Percentiles rank a stretch among this genome's conserved stretches.
Conservation (phyloP, 2,797 vertebrate species). For the Microctenopoma stevenorrisi region DNA sequence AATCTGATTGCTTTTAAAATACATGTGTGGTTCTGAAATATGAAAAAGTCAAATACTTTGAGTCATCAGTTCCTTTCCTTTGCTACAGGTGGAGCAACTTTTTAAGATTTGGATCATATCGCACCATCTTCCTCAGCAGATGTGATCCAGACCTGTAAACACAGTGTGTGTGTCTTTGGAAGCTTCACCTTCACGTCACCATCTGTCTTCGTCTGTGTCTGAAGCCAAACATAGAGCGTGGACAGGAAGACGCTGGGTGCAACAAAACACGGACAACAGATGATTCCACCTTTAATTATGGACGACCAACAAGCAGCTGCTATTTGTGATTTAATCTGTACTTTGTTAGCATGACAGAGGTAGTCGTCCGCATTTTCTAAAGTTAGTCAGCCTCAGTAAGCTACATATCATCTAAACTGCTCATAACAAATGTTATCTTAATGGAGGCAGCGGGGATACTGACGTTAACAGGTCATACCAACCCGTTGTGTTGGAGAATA, state of each 20-base stretch:
- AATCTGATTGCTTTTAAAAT: not conserved
- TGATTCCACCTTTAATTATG: too few relatives aligned
- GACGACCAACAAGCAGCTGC: not conserved
- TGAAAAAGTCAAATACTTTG: too few relatives aligned
- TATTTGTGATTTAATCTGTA: not conserved
- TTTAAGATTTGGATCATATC: too few relatives aligned
- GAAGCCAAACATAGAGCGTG: too few relatives aligned
- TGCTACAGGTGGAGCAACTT: too few relatives aligned
- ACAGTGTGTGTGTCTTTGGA: conserved; percentile 44
- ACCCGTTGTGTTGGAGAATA: conserved; percentile 5
- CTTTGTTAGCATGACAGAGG: conserved; percentile 11
- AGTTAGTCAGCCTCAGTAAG: not conserved
- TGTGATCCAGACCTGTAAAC: conserved; percentile 36
- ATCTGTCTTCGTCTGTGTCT: too few relatives aligned
- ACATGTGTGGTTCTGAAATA: too few relatives aligned
- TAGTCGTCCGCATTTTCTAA: conserved; percentile 5
- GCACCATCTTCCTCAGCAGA: too few relatives aligned
- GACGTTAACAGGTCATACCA: not conserved
- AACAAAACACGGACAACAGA: too few relatives aligned
- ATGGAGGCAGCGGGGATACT: conserved; percentile 36
- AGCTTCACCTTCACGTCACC: conserved; percentile 31
- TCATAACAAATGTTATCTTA: not conserved
- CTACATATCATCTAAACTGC: not conserved
- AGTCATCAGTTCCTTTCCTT: not conserved
- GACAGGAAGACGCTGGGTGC: too few relatives aligned